Conservation (phyloP, 2,888 invertebrate species). For the Phengaris arion region DNA sequence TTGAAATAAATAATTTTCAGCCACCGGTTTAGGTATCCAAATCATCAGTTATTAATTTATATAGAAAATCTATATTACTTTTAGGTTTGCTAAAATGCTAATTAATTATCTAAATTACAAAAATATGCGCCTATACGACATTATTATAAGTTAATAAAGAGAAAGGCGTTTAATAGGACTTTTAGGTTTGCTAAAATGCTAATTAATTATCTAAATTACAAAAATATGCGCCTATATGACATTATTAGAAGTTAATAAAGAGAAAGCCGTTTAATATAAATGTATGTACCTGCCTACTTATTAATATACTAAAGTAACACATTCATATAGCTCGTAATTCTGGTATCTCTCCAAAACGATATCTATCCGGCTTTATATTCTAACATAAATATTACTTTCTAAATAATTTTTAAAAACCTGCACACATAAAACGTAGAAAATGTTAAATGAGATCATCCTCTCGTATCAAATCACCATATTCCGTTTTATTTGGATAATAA, state of each 20-base stretch:
- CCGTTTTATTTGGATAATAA: constrained; percentile 27
- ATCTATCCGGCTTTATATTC: constrained; percentile 26
- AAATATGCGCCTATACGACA: constrained; percentile 8
- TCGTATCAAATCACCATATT: constrained; percentile 27
- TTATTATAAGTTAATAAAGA: constrained; percentile 19
- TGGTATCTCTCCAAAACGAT: constrained; percentile 27
- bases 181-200: too few species aligned
- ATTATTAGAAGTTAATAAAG: constrained; percentile 19
- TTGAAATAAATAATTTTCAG: too few species aligned
- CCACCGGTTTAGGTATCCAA: too few species aligned
- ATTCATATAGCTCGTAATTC: constrained; percentile 25
- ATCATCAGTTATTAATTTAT: too few species aligned
- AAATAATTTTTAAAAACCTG: constrained; percentile 30
- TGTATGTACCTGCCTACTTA: not conserved
- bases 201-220: not conserved
- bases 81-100: too few species aligned
- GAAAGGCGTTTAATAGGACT: constrained; percentile 22
- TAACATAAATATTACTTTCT: constrained; percentile 31
- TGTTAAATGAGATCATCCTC: constrained; percentile 33
- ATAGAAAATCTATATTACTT: too few species aligned
- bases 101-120: constrained; percentile 10
- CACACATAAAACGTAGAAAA: constrained; percentile 28
- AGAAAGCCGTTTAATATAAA: constrained; percentile 26
- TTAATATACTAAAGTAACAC: constrained; percentile 24
- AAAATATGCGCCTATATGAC: not conserved